Evolutionary conservation across 2,888 invertebrate genomes (phyloP), one percentile per base, ranked within the genome.

Genomic region (Hecatera dysodea): DNA sequence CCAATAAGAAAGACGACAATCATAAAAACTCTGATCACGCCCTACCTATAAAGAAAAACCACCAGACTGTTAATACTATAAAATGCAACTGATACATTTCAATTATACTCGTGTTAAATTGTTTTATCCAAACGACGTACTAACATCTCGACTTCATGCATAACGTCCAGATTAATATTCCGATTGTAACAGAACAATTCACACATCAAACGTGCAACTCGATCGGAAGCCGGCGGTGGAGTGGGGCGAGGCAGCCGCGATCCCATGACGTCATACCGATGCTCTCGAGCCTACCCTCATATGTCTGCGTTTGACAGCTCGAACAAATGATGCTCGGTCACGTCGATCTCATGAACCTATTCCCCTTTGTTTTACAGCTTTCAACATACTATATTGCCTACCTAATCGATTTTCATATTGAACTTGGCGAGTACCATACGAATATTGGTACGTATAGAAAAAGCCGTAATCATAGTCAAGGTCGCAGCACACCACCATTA

Each of bases 281-380:
- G 82, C 81, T 86, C 84, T 83, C 81, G 57, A 83, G 78, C 80
- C 85, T 87, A 87, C 87, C 87, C 88, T 87, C 86, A 85, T 86
- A 83, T 73, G 81, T 81, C 84, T 89, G 89, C 70, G 66, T 78
- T 86, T 87, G 90, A 88, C 90, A 89, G 87, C 77, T 81, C 80
- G 71, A 83, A 88, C 87, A 86, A 88, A 87, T 85, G 84, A 87
- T 86, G 81, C 82, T 81, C 80, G 67, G 79, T 82, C 85, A 81
- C 77, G 80, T 80, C 78, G 72, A 84, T 83, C 85, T 80, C 82
- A 63, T 73, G 68, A 81, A 71, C 85, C 82, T 75, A 79, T 80
- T 77, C 78, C 56, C 78, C 80, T 83, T 86, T 87, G 83, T 87
- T 86, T 88, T 75, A 78, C 72, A 71, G 77, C 61, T 82, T 80